Evolutionary conservation across 92 coral and sea anemone species (phyloP).

Genomic region (Palythoa heliodiscus): DNA sequence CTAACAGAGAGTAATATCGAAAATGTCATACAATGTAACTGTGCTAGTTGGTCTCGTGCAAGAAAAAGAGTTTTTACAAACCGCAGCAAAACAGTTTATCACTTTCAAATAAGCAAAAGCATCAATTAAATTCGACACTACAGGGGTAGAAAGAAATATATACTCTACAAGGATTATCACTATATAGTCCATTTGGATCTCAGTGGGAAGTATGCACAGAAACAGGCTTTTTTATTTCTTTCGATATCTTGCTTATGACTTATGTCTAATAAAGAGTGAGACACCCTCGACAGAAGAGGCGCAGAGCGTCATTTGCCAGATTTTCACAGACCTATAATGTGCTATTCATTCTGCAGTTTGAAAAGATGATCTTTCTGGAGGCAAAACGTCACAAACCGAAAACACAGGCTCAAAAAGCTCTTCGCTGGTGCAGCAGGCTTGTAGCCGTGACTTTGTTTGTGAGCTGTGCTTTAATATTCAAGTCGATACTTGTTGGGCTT

Average conservation of each 20-base stretch:
- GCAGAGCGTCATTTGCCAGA: not conserved
- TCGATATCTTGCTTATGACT: not conserved
- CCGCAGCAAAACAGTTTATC: not conserved
- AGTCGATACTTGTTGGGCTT: slow-evolving; percentile 64
- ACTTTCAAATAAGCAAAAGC: slow-evolving; percentile 21
- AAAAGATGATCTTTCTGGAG: slow-evolving; percentile 66
- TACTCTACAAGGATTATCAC: slow-evolving; percentile 3
- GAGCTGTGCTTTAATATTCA: slow-evolving; percentile 81
- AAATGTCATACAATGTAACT: not conserved
- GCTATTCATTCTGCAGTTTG: slow-evolving; percentile 25
- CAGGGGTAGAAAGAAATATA: slow-evolving; percentile 15
- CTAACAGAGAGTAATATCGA: not conserved
- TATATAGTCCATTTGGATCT: slow-evolving; percentile 33
- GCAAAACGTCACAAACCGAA: slow-evolving; percentile 60
- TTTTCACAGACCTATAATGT: slow-evolving; percentile 1
- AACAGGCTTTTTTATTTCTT: not conserved
- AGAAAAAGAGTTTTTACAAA: not conserved
- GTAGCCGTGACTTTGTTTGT: slow-evolving; percentile 75
- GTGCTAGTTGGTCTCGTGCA: not conserved
- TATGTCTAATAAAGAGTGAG: not conserved
- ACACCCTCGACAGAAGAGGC: not conserved
- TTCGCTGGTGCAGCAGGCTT: slow-evolving; percentile 67
- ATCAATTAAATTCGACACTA: slow-evolving; percentile 21
- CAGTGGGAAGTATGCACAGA: slow-evolving; percentile 9
- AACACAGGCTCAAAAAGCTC: slow-evolving; percentile 60